Evolutionary conservation across 2,797 vertebrate genomes (phyloP).

Genomic region (Phoxinus dragarum): DNA sequence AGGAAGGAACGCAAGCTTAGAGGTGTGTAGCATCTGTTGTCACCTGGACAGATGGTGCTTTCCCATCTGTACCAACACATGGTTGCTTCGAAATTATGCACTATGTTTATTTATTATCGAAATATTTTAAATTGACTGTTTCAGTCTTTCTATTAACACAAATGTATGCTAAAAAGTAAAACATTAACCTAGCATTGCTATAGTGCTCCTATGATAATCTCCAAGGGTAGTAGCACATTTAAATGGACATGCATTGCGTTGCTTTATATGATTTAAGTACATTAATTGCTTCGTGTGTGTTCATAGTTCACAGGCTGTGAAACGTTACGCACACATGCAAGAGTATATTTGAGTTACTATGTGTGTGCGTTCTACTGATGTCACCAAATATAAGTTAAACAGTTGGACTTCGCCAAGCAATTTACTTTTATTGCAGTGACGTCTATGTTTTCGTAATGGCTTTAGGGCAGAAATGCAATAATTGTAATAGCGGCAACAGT

Average conservation of each 20-base stretch:
- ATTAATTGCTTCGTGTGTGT: slow-evolving; percentile 16
- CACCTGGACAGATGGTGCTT: slow-evolving; percentile 33
- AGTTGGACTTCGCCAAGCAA: slow-evolving; percentile 51
- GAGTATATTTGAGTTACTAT: slow-evolving; percentile 25
- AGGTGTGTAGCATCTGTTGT: slow-evolving; percentile 81
- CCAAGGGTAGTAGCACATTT: neutral
- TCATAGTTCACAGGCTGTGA: slow-evolving; percentile 16
- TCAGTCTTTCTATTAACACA: neutral
- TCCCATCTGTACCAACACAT: slow-evolving; percentile 16
- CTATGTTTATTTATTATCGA: neutral
- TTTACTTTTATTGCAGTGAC: slow-evolving; percentile 45
- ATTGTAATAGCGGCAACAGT: slow-evolving; percentile 44
- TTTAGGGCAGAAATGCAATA: slow-evolving; percentile 32
- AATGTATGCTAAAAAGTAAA: neutral
- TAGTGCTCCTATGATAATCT: neutral
- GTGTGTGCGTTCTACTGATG: slow-evolving; percentile 53
- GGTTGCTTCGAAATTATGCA: neutral
- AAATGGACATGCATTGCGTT: neutral
- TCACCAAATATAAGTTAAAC: slow-evolving; percentile 54
- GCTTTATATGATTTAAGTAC: slow-evolving; percentile 8
- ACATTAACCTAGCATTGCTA: neutral
- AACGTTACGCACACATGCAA: slow-evolving; percentile 46
- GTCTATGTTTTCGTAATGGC: slow-evolving; percentile 8
- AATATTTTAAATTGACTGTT: neutral
- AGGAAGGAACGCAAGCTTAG: slow-evolving; percentile 87